Evolutionary conservation across 1,140 invertebrate species (phyloP).

Genomic region (Ctenoplectra terminalis): DNA sequence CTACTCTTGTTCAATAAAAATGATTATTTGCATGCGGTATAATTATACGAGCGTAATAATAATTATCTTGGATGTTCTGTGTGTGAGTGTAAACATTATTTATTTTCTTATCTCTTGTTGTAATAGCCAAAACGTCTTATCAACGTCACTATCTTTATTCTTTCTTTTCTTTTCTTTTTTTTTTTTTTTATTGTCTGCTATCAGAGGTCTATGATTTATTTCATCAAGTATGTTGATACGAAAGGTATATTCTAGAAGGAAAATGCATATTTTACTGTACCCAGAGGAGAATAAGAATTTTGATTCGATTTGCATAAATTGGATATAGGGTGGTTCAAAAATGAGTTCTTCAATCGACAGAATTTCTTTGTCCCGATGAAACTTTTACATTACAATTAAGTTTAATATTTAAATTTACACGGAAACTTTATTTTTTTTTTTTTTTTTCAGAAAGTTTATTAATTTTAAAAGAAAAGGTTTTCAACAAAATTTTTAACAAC

Average conservation of each 20-base stretch:
- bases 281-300: neutral
- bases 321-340: neutral
- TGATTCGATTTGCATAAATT: neutral
- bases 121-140: constrained; percentile 12
- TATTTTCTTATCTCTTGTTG: neutral
- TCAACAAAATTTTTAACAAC: neutral
- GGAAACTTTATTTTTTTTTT: too few species aligned
- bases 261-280: neutral
- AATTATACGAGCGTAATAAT: constrained; percentile 15
- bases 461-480: neutral
- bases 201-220: neutral
- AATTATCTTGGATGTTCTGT: neutral
- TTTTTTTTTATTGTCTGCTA: neutral
- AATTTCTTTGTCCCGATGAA: too few species aligned
- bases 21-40: neutral
- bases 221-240: neutral
- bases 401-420: neutral
- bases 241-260: neutral
- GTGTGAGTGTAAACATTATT: neutral
- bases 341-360: constrained; percentile 1
- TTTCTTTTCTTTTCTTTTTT: too few species aligned
- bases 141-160: neutral
- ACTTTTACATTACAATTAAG: neutral
- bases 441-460: neutral
- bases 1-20: neutral